These are phyloP conservation scores for Iphiclides podalirius DNA, from an alignment of 2,888 invertebrate species.

Conservation along the genomic window DNA sequence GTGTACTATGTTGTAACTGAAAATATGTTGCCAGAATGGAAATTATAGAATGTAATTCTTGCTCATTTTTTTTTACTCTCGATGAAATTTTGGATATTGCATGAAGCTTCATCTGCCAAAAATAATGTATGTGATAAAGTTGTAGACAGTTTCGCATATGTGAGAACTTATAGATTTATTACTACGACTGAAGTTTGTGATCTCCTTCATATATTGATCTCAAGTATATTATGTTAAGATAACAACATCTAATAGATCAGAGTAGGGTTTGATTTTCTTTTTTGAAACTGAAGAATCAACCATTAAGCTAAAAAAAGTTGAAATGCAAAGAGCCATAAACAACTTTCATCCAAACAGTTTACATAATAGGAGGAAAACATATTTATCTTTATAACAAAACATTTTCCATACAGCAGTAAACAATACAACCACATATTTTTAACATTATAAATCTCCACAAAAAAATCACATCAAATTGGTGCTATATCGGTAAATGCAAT, in stretches of 20 bases:
- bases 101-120: constrained; percentile 41
- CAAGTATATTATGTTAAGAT: constrained; percentile 52
- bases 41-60: constrained; percentile 11
- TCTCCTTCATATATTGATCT: constrained; percentile 69
- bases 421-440: neutral
- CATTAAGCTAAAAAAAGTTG: too few relatives aligned
- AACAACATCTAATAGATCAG: constrained; percentile 18
- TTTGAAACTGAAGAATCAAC: too few relatives aligned
- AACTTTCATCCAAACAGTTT: neutral
- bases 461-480: neutral
- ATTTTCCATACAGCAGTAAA: neutral
- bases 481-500: neutral
- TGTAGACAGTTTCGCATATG: constrained; percentile 22
- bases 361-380: too few relatives aligned
- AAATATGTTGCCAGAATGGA: constrained; percentile 13
- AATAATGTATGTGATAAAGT: constrained; percentile 38
- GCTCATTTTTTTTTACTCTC: constrained; percentile 12
- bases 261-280: too few relatives aligned
- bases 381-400: too few relatives aligned
- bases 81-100: constrained; percentile 19
- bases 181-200: constrained; percentile 66
- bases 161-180: constrained; percentile 25
- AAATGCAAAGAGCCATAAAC: too few relatives aligned
- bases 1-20: constrained; percentile 22
- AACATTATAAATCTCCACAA: too few relatives aligned